A percentile compares a stretch with the other conserved stretches of the same genome.
Evolutionary conservation across 2,888 invertebrate genomes (phyloP).

Genomic region (Acrobasis repandana): DNA sequence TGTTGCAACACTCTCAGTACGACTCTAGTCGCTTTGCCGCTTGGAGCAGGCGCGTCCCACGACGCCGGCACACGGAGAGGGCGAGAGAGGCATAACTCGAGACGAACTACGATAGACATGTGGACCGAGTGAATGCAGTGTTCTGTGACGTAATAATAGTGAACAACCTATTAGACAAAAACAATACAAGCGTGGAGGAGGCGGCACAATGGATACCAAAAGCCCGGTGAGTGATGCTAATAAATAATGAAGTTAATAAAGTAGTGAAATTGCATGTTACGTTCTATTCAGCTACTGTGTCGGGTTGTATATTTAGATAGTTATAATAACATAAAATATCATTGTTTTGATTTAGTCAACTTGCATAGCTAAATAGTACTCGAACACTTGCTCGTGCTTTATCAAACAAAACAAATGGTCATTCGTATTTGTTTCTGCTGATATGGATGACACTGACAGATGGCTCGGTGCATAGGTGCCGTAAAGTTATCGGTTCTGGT

Average conservation of each 20-base stretch:
- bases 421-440: not conserved
- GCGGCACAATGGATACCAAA: slow-evolving; percentile 73
- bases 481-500: not conserved
- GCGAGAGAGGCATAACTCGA: slow-evolving; percentile 75
- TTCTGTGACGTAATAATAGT: slow-evolving; percentile 75
- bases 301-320: not conserved
- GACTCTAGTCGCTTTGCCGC: slow-evolving; percentile 84
- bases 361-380: not conserved
- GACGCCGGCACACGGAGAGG: slow-evolving; percentile 80
- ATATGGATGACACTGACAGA: slow-evolving; percentile 1
- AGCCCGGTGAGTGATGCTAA: slow-evolving; percentile 68
- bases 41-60: slow-evolving; percentile 74
- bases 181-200: slow-evolving; percentile 55
- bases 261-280: not conserved
- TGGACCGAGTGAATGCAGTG: slow-evolving; percentile 79
- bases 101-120: slow-evolving; percentile 66
- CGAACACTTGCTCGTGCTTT: not conserved
- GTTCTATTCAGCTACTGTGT: not conserved
- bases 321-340: not conserved
- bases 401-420: not conserved
- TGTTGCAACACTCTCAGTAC: slow-evolving; percentile 81
- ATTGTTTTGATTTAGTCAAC: not conserved
- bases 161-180: slow-evolving; percentile 51
- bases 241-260: slow-evolving; percentile 37
- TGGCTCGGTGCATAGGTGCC: not conserved